Percentiles rank a stretch among this genome's conserved stretches.
These are phyloP conservation scores for Gallinago nigripennis DNA, from an alignment of 2,797 vertebrate species.

Conservation along the genomic window DNA sequence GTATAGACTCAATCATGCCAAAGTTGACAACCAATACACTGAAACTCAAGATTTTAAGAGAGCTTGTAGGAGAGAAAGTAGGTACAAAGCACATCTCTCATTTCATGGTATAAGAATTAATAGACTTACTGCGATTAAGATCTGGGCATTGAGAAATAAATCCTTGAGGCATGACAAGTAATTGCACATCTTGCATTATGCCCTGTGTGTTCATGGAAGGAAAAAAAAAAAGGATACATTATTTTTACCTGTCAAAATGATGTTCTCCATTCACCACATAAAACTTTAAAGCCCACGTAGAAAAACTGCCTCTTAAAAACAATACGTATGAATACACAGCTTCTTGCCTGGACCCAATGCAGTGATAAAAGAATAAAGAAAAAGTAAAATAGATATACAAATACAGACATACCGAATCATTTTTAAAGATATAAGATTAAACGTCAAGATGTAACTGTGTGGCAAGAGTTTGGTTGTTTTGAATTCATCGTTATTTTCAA, in stretches of 20 bases:
- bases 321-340: slow-evolving; percentile 8
- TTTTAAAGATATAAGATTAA: slow-evolving; percentile 60
- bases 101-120: slow-evolving; percentile 42
- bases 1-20: not conserved
- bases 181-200: slow-evolving; percentile 95
- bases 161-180: slow-evolving; percentile 96
- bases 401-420: slow-evolving; percentile 15
- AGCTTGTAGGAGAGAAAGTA: slow-evolving; percentile 34
- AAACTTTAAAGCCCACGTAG: slow-evolving; percentile 22
- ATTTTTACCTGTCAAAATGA: slow-evolving; percentile 57
- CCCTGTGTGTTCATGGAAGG: slow-evolving; percentile 79
- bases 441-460: slow-evolving; percentile 69
- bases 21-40: not conserved
- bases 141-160: slow-evolving; percentile 98
- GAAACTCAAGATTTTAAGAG: slow-evolving; percentile 30
- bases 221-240: slow-evolving; percentile 1
- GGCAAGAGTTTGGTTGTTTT: slow-evolving; percentile 19
- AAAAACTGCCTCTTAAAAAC: slow-evolving; percentile 21
- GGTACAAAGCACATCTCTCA: slow-evolving; percentile 26
- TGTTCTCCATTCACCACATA: slow-evolving; percentile 14
- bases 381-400: slow-evolving; percentile 16
- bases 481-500: slow-evolving; percentile 66
- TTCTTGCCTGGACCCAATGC: not conserved
- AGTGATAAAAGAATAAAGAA: not conserved
- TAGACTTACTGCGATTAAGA: slow-evolving; percentile 96